A percentile compares a stretch with the other conserved stretches of the same genome.
phyloP scores from a whole-genome alignment of 1,140 invertebrate genomes.

The Macrobrachium rosenbergii region DNA sequence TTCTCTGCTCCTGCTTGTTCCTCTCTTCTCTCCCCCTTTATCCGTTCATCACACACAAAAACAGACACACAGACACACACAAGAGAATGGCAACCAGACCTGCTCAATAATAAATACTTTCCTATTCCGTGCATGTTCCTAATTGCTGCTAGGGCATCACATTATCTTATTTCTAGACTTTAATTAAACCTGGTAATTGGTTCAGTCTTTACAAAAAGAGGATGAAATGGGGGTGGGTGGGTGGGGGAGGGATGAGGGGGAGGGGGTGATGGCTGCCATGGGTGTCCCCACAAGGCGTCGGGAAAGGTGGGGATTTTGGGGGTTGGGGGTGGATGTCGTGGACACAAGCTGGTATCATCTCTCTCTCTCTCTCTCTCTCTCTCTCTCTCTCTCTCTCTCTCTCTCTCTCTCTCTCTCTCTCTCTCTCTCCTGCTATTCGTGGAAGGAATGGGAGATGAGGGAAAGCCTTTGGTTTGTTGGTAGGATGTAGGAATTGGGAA shows the following conservation, averaged over 20 bases:
- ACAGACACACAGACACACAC: too few species aligned
- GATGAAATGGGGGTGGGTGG: background rate
- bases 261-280: conserved; percentile 11
- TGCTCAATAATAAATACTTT: too few species aligned
- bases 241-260: too few species aligned
- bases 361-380: conserved; percentile 1
- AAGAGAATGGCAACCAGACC: too few species aligned
- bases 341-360: background rate
- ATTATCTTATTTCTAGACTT: too few species aligned
- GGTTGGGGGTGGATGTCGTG: background rate
- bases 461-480: background rate
- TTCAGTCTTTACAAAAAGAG: background rate
- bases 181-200: too few species aligned
- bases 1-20: background rate
- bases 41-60: background rate
- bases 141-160: too few species aligned
- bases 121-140: too few species aligned
- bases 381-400: too few species aligned
- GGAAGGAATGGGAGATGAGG: background rate
- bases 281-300: too few species aligned
- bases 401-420: background rate
- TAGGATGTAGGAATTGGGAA: background rate
- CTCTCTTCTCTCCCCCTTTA: background rate
- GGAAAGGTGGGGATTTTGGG: background rate
- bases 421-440: background rate